These are phyloP conservation scores for Danionella cerebrum DNA, from an alignment of 2,113 vertebrate species.

Conservation along the genomic window DNA sequence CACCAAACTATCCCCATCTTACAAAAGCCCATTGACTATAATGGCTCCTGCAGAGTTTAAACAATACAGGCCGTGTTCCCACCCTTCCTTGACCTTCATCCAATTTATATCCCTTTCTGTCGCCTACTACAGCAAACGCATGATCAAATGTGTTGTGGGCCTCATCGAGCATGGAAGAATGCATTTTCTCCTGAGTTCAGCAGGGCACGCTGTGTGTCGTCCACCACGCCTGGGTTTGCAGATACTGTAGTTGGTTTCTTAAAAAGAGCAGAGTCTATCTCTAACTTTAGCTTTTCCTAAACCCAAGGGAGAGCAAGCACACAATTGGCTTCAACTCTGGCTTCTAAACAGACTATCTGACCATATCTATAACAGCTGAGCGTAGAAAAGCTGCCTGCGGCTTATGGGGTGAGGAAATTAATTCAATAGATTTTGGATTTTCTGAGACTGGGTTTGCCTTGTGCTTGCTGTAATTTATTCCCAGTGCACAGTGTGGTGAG, in stretches of 20 bases:
- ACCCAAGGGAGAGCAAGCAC: slow-evolving; percentile 17
- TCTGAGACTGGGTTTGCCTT: slow-evolving; percentile 63
- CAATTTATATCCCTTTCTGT: slow-evolving; percentile 38
- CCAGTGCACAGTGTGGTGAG: slow-evolving; percentile 70
- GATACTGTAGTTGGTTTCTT: slow-evolving; percentile 8
- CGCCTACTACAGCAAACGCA: not conserved
- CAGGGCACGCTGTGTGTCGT: not conserved
- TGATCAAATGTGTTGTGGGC: not conserved
- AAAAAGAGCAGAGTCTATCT: slow-evolving; percentile 35
- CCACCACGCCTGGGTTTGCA: not conserved
- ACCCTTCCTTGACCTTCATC: slow-evolving; percentile 46
- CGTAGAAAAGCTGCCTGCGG: slow-evolving; percentile 29
- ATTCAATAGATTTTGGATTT: slow-evolving; percentile 68
- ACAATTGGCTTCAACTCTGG: slow-evolving; percentile 33
- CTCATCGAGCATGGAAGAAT: slow-evolving; percentile 22
- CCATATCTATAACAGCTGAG: slow-evolving; percentile 24
- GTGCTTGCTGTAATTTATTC: slow-evolving; percentile 53
- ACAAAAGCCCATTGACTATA: slow-evolving; percentile 51
- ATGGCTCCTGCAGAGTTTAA: slow-evolving; percentile 42
- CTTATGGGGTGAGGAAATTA: slow-evolving; percentile 57
- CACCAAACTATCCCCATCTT: slow-evolving; percentile 41
- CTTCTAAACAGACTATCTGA: slow-evolving; percentile 31
- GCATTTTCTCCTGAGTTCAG: slow-evolving; percentile 33
- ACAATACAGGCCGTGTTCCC: slow-evolving; percentile 28
- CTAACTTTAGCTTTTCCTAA: slow-evolving; percentile 23